phyloP scores from a whole-genome alignment of 2,797 vertebrate genomes.

The Crocodylus rhombifer region DNA sequence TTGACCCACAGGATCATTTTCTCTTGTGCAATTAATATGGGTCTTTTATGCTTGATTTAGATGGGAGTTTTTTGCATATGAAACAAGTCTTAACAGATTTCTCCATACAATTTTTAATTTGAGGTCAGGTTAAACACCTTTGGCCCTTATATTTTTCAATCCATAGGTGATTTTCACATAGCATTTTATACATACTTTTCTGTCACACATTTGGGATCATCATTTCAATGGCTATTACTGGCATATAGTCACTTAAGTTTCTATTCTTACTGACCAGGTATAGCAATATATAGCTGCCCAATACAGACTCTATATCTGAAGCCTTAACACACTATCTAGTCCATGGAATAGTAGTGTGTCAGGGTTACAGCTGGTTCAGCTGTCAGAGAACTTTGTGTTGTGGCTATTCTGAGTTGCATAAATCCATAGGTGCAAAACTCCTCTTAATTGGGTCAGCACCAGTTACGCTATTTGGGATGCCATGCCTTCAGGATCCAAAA shows the following conservation, averaged over 20 bases:
- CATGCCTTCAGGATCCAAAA: slow-evolving; percentile 51
- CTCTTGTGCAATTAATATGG: background rate
- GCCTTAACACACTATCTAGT: slow-evolving; percentile 53
- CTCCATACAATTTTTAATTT: background rate
- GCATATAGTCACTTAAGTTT: too few species aligned
- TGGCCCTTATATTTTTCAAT: background rate
- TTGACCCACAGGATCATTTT: background rate
- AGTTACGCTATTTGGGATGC: background rate
- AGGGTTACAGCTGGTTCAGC: background rate
- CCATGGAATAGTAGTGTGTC: slow-evolving; percentile 8
- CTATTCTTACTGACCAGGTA: too few species aligned
- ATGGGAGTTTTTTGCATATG: background rate
- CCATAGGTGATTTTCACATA: background rate
- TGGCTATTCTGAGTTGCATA: slow-evolving; percentile 25
- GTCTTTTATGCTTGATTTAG: background rate
- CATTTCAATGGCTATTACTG: background rate
- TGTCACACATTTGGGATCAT: background rate
- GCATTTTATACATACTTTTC: background rate
- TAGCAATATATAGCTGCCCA: too few species aligned
- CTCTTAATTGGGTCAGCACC: slow-evolving; percentile 48
- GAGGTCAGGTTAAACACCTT: background rate
- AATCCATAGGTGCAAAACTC: slow-evolving; percentile 16
- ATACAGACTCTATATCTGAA: slow-evolving; percentile 20
- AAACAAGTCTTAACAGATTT: background rate
- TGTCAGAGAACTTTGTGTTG: background rate